Base-by-base conservation (phyloP, 1,140 invertebrate genomes). In the Procambarus clarkii region DNA sequence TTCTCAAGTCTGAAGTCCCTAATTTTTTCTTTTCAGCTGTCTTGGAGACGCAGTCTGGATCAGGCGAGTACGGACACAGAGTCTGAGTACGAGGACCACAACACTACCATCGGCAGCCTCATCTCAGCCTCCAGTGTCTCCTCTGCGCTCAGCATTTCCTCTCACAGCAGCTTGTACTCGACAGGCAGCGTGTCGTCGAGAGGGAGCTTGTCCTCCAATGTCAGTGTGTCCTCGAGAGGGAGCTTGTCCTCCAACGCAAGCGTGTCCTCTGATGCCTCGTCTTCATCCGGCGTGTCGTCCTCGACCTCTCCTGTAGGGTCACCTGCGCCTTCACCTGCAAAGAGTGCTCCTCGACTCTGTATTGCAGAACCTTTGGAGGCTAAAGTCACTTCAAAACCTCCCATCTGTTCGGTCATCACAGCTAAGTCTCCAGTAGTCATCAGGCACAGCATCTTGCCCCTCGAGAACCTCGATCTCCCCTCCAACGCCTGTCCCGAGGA, bases 81-180 rank as follows among this genome's bases (percentile, higher is more conserved):
- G 76, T 92, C 91, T 2, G 91, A 92, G 24, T 85, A 87, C 64
- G 91, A 92, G 79, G 91, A 92, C 80, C 86, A 92, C 86, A 88
- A 88, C 71, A 88, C 86, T 7, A 88, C 86, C 34, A 78, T 77
- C 8, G 81, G 69, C 34, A 92, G 34, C 34, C 34, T 88, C 15
- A 48, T 64, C 81, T 84, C 89, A 44, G 64, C 82, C n/a, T 84
- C 76, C 82, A 91, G 83, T 45, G 76, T 60, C 11, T 91, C 89
- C 50, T 91, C 34, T 34, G 34, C 81, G 4, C 69, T 76, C 46
- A 91, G 83, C 76, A 76, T 74, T 45, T 85, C 83, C 3, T 85
- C 82, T 4, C 21, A 58, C 54, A 74, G 71, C 50, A 78, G 81
- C 44, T 24, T 84, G 44, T 71, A 69, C 44, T 84, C 81, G 1